Evolutionary conservation across 2,113 vertebrate genomes (phyloP).

Genomic region (Leucoraja erinaceus): DNA sequence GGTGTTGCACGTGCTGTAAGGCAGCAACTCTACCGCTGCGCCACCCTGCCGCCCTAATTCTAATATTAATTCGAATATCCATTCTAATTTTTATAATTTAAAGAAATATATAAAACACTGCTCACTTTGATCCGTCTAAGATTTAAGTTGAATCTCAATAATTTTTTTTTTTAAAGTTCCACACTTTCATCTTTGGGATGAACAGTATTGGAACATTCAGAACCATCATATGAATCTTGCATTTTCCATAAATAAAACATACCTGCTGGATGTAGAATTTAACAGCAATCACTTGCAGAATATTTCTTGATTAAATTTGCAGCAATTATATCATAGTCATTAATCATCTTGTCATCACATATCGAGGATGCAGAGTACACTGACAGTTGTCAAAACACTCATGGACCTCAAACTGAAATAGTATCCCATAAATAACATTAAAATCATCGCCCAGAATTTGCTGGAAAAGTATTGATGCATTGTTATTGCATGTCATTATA

Average conservation of each 20-base stretch:
- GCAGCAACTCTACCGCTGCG: no score
- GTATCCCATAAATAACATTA: not conserved
- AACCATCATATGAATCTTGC: not conserved
- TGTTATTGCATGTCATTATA: not conserved
- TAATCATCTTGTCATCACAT: not conserved
- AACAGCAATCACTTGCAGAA: not conserved
- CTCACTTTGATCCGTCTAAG: not conserved
- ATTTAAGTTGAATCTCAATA: not conserved
- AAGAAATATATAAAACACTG: not conserved
- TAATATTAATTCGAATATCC: no score
- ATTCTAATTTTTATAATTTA: no score
- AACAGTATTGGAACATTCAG: not conserved
- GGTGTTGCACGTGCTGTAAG: no score
- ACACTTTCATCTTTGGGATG: not conserved
- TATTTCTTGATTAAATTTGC: not conserved
- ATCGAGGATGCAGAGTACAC: not conserved
- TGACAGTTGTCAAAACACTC: not conserved
- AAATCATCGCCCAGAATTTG: not conserved
- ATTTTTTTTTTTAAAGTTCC: not conserved
- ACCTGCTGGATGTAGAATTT: not conserved
- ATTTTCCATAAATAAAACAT: not conserved
- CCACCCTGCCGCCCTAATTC: no score
- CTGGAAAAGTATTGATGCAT: not conserved
- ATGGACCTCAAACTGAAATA: not conserved
- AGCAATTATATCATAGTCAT: not conserved